Evolutionary conservation across 2,797 vertebrate genomes (phyloP).

Genomic region (Staurois parvus): DNA sequence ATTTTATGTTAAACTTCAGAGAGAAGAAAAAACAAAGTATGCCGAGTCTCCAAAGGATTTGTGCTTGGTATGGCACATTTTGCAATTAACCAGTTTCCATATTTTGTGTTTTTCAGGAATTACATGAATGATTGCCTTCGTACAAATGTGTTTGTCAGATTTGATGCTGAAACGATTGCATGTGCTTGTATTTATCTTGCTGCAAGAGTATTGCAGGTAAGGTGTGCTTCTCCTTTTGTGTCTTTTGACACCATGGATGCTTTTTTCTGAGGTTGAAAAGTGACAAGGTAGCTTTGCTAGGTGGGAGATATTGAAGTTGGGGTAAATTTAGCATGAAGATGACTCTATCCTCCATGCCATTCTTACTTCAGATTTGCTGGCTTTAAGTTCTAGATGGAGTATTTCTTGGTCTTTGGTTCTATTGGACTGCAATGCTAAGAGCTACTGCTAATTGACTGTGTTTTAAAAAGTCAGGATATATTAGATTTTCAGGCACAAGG

Average conservation of each 20-base stretch:
- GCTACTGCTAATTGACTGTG: too few species aligned
- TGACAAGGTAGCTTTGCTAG: too few species aligned
- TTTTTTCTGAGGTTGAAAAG: background rate
- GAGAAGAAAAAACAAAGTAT: conserved; percentile 64
- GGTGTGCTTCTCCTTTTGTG: background rate
- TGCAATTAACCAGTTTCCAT: background rate
- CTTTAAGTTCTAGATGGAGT: too few species aligned
- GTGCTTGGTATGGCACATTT: too few species aligned
- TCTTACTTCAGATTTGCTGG: too few species aligned
- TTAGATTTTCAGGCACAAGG: too few species aligned
- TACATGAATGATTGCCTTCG: conserved; percentile 98
- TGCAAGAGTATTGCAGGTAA: conserved; percentile 93
- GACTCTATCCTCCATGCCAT: too few species aligned
- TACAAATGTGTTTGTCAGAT: conserved; percentile 98
- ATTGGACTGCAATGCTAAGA: too few species aligned
- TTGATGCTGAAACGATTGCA: conserved; percentile 96
- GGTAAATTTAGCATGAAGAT: too few species aligned
- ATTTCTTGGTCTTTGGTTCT: too few species aligned
- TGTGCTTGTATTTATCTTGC: conserved; percentile 99
- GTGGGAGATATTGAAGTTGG: too few species aligned
- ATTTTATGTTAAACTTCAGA: background rate
- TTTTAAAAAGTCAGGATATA: too few species aligned
- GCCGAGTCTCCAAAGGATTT: conserved; percentile 38
- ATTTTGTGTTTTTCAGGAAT: conserved; percentile 85
- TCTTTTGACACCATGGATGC: background rate